phyloP scores from a whole-genome alignment of 1,140 invertebrate genomes.

The Atta cephalotes region DNA sequence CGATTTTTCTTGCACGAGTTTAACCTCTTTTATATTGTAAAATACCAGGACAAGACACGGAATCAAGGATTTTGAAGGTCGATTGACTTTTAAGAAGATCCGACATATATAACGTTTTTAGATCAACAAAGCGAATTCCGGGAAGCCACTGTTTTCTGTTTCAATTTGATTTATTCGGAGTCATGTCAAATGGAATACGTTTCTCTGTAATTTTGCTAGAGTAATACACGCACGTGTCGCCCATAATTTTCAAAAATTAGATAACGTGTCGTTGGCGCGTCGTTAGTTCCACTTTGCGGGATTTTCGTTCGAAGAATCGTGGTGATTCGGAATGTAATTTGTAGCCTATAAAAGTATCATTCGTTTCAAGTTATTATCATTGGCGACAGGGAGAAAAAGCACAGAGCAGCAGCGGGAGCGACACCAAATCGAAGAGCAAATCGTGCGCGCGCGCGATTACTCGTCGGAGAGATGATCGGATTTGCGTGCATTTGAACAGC shows the following conservation, averaged over 20 bases:
- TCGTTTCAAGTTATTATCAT: constrained; percentile 28
- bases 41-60: neutral
- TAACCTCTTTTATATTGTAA: neutral
- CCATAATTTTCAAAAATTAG: constrained; percentile 26
- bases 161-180: constrained; percentile 20
- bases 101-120: constrained; percentile 3
- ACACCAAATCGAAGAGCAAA: constrained; percentile 38
- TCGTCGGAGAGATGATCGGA: constrained; percentile 36
- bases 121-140: constrained; percentile 8
- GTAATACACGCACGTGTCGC: neutral
- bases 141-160: constrained; percentile 8
- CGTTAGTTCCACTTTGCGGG: constrained; percentile 12
- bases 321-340: constrained; percentile 19
- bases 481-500: constrained; percentile 42
- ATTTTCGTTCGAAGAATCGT: constrained; percentile 7
- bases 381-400: neutral
- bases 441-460: neutral
- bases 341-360: constrained; percentile 44
- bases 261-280: neutral
- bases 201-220: constrained; percentile 6
- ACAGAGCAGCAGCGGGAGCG: neutral
- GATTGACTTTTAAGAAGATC: neutral
- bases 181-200: neutral
- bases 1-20: constrained; percentile 19
- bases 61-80: constrained; percentile 26